Evolutionary conservation across 2,888 invertebrate genomes (phyloP), one percentile per base, ranked within the genome.

Genomic region (Andrena flavipes): DNA sequence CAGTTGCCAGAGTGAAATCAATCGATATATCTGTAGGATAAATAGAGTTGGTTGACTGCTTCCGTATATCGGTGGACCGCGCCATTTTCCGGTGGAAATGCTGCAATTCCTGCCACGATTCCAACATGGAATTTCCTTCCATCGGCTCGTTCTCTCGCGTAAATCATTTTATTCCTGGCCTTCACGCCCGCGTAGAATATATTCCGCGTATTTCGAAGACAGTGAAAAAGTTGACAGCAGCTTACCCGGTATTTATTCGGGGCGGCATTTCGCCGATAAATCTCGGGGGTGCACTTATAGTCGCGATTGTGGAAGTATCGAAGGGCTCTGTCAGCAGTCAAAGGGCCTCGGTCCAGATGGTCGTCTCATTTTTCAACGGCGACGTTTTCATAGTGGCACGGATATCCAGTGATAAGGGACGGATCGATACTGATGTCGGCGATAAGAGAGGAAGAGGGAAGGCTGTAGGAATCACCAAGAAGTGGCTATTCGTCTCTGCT

Each of bases 291-390:
- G 16, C 20, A 23, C 49, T 69, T 79, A 35, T 30, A 69, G 72
- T 29, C 7, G 30, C n/a, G 51, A 56, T 51, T 35, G 29, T 16
- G 35, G 23, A 56, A 64, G 69, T 63, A 65, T 77, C 51, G 33
- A 42, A 56, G 56, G 42, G 62, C 70, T 60, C 62, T 20, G 54
- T 62, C 51, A 30, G 8, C 51, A 49, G 42, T 71, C 59, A 30
- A 80, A 75, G 51, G 56, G 54, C 4, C 48, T 33, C 35, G 75
- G 64, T 69, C 64, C 60, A 71, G 63, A 76, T 70, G 60, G 67
- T n/a, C 56, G 29, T 33, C 33, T 8, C 72, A 79, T 84, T 84
- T 82, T 72, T 82, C 84, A 79, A 54, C 29, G 60, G 2, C 48
- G 72, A 75, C 76, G 62, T 62, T 84, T 82, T 67, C 70, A 79